phyloP scores from a whole-genome alignment of 1,140 invertebrate species.

The Drosophila funebris region DNA sequence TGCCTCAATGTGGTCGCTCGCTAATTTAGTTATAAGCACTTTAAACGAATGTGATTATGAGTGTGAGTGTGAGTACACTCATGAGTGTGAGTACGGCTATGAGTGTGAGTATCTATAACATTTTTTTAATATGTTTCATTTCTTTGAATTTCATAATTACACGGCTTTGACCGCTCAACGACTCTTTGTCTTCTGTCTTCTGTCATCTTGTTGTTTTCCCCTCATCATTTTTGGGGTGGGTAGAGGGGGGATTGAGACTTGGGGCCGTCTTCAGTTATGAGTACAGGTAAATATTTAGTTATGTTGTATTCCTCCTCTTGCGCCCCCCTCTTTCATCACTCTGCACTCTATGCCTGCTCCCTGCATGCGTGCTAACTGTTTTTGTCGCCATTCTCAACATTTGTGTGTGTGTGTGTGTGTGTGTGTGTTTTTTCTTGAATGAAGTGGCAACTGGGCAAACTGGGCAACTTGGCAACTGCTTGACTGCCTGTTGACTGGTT shows the following conservation, averaged over 20 bases:
- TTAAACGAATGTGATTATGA: neutral
- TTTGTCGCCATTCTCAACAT: slow-evolving; percentile 62
- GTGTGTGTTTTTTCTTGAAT: slow-evolving; percentile 68
- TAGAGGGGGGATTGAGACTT: no score
- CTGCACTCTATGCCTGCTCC: neutral
- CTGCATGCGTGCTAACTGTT: slow-evolving; percentile 57
- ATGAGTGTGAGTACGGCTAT: neutral
- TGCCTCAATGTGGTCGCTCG: slow-evolving; percentile 51
- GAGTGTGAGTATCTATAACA: slow-evolving; percentile 48
- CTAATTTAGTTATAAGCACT: slow-evolving; percentile 65
- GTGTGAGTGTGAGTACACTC: neutral
- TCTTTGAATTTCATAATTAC: slow-evolving; percentile 82
- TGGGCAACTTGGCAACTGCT: slow-evolving; percentile 6
- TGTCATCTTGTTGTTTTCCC: neutral
- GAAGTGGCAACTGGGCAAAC: slow-evolving; percentile 35
- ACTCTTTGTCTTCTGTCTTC: slow-evolving; percentile 27
- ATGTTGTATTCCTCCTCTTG: slow-evolving; percentile 1
- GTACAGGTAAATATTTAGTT: slow-evolving; percentile 24
- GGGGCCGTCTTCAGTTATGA: slow-evolving; percentile 41
- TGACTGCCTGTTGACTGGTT: slow-evolving; percentile 27
- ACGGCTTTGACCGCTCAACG: slow-evolving; percentile 75
- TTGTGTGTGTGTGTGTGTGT: neutral
- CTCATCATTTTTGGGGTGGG: neutral
- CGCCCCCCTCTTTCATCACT: neutral
- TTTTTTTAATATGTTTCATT: slow-evolving; percentile 68